Conservation (phyloP, 2,113 vertebrate species). For the Xyliphius kryptos region DNA sequence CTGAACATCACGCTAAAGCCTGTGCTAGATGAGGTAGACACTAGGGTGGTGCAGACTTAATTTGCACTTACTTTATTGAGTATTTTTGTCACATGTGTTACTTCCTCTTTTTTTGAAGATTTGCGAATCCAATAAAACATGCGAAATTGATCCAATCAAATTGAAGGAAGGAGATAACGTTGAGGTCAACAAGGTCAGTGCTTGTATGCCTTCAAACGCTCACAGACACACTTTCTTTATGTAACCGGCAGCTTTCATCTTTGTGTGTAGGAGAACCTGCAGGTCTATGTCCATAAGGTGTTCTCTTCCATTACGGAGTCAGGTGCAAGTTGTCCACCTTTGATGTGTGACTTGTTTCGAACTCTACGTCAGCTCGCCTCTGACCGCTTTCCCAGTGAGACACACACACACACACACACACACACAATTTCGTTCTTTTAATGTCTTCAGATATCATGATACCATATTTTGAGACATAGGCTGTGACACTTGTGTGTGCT, state of each 20-base stretch:
- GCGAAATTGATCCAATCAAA: slow-evolving; percentile 94
- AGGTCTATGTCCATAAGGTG: slow-evolving; percentile 91
- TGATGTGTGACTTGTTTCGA: slow-evolving; percentile 94
- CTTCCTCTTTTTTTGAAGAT: no score
- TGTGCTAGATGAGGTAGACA: slow-evolving; percentile 94
- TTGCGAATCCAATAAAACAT: slow-evolving; percentile 89
- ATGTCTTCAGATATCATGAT: no score
- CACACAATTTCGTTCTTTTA: no score
- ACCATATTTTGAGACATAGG: no score
- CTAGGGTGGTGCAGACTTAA: no score
- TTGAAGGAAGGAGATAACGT: slow-evolving; percentile 92
- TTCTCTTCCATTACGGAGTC: slow-evolving; percentile 89
- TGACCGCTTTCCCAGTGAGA: slow-evolving; percentile 87
- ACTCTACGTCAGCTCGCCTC: slow-evolving; percentile 86
- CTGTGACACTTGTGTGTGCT: no score
- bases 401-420: slow-evolving; percentile 1
- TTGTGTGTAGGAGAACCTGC: slow-evolving; percentile 83
- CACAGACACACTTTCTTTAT: neutral
- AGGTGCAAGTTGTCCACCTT: slow-evolving; percentile 91
- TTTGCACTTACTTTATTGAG: no score
- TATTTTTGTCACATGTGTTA: no score
- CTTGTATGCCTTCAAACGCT: neutral
- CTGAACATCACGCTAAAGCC: slow-evolving; percentile 89
- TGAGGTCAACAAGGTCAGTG: slow-evolving; percentile 81
- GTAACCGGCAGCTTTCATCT: slow-evolving; percentile 3